phyloP scores from a whole-genome alignment of 1,140 invertebrate genomes.

The Vollenhovia emeryi region DNA sequence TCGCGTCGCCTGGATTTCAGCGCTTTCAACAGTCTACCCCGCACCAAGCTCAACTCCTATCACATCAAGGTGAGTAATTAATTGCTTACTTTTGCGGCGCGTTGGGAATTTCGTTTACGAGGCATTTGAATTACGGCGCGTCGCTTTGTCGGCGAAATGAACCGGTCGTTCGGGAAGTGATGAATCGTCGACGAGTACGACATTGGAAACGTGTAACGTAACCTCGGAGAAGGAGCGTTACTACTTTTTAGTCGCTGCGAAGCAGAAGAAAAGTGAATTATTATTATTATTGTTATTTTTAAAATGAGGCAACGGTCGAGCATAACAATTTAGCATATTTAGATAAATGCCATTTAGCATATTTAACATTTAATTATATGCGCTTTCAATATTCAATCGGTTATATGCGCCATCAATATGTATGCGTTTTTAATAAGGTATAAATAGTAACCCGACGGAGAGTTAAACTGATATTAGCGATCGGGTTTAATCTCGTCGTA shows the following conservation, averaged over 20 bases:
- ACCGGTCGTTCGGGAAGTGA: neutral
- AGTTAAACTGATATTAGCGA: constrained; percentile 1
- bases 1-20: constrained; percentile 96
- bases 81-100: neutral
- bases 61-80: constrained; percentile 96
- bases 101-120: constrained; percentile 39
- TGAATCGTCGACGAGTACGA: constrained; percentile 12
- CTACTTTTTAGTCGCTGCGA: neutral
- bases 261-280: neutral
- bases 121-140: neutral
- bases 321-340: neutral
- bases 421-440: neutral
- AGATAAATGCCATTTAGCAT: neutral
- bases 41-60: constrained; percentile 98
- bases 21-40: constrained; percentile 96
- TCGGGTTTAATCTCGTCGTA: constrained; percentile 24
- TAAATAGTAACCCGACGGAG: neutral
- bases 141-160: neutral
- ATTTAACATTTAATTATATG: neutral
- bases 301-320: no score
- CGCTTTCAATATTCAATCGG: no score
- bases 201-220: neutral
- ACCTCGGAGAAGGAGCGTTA: neutral
- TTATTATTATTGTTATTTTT: neutral
- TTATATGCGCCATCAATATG: neutral